phyloP scores from a whole-genome alignment of 1,140 invertebrate species.

The Anastrepha ludens region DNA sequence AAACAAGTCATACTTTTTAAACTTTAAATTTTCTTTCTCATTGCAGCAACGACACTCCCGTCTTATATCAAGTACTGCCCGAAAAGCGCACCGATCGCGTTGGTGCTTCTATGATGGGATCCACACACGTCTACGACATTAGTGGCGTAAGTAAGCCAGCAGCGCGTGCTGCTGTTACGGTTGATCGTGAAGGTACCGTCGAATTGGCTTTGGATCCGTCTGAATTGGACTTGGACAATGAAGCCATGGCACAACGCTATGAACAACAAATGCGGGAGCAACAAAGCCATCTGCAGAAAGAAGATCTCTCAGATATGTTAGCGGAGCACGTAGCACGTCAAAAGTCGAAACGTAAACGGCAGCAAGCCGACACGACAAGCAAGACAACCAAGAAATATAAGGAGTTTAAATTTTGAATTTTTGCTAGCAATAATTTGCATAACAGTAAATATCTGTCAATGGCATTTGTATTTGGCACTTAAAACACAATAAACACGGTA shows the following conservation, averaged over 20 bases:
- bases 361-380: slow-evolving; percentile 91
- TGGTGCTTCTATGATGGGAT: slow-evolving; percentile 98
- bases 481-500: background rate
- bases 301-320: slow-evolving; percentile 98
- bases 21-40: slow-evolving; percentile 57
- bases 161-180: slow-evolving; percentile 66
- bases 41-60: slow-evolving; percentile 88
- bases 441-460: background rate
- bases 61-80: slow-evolving; percentile 94
- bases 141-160: slow-evolving; percentile 74
- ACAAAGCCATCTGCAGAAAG: slow-evolving; percentile 89
- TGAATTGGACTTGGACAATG: slow-evolving; percentile 95
- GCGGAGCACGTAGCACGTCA: slow-evolving; percentile 97
- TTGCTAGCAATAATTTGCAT: background rate
- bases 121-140: slow-evolving; percentile 97
- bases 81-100: slow-evolving; percentile 94
- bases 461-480: background rate
- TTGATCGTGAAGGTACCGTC: slow-evolving; percentile 82
- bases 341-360: slow-evolving; percentile 93
- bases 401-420: slow-evolving; percentile 93
- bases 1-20: slow-evolving; percentile 52
- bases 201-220: slow-evolving; percentile 98
- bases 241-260: slow-evolving; percentile 96
- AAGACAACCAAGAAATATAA: slow-evolving; percentile 97
- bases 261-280: slow-evolving; percentile 96